Conservation (phyloP, 2,888 invertebrate genomes). For the Dryobotodes eremita region DNA sequence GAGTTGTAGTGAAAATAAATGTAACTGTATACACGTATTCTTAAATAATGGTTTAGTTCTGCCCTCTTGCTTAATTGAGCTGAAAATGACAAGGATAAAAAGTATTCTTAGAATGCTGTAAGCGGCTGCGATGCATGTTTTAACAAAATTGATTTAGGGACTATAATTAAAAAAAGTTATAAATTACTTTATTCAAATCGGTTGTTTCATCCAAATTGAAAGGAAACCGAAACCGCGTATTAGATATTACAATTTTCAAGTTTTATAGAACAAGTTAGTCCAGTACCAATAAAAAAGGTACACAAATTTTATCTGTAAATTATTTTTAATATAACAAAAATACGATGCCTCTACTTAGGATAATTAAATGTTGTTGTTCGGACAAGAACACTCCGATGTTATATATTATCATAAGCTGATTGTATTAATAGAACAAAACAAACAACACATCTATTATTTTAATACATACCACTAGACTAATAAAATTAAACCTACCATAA, state of each 20-base stretch:
- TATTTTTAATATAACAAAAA: not conserved
- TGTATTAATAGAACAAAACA: conserved; percentile 16
- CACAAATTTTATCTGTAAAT: not conserved
- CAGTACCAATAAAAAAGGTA: no score
- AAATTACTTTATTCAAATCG: not conserved
- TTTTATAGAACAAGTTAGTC: not conserved
- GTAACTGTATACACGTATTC: not conserved
- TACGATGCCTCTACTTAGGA: not conserved
- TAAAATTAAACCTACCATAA: conserved; percentile 33
- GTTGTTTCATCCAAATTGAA: not conserved
- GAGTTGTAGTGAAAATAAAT: conserved; percentile 48
- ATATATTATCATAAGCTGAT: conserved; percentile 17
- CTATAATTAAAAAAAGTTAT: not conserved
- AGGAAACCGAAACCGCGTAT: not conserved
- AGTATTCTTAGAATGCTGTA: not conserved
- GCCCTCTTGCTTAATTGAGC: not conserved
- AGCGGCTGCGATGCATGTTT: no score
- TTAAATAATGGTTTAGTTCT: not conserved
- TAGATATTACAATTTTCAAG: not conserved
- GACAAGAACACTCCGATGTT: conserved; percentile 17
- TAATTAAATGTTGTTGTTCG: conserved; percentile 8
- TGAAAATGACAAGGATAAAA: not conserved
- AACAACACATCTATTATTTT: conserved; percentile 33
- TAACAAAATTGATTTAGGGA: not conserved
- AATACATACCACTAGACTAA: conserved; percentile 11